Conservation (phyloP, 2,797 vertebrate species). For the Sebastes steindachneri region DNA sequence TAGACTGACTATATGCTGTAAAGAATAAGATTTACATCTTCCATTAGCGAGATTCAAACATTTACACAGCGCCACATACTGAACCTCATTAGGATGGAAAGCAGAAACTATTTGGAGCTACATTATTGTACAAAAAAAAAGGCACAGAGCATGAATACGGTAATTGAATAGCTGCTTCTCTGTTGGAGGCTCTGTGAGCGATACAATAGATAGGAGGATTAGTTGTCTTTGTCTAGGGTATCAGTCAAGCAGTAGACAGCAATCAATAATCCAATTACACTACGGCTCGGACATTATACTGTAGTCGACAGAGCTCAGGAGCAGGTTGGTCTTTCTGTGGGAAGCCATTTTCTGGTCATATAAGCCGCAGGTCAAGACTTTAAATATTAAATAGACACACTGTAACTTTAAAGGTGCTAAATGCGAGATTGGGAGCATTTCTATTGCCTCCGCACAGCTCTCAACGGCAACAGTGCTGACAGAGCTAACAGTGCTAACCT, state of each 20-base stretch:
- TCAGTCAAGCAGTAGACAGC: constrained; percentile 62
- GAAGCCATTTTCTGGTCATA: constrained; percentile 19
- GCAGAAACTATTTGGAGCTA: constrained; percentile 2
- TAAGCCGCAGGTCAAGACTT: neutral
- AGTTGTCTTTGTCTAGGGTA: constrained; percentile 34
- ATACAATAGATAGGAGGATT: constrained; percentile 27
- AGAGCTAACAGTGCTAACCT: neutral
- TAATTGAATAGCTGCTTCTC: constrained; percentile 21
- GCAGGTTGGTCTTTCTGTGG: constrained; percentile 10
- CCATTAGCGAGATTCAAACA: neutral
- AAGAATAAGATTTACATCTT: constrained; percentile 17
- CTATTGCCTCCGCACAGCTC: neutral
- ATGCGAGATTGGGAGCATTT: neutral
- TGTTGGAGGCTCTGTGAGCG: constrained; percentile 17
- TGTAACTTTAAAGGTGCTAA: neutral
- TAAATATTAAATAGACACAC: neutral
- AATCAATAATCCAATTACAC: constrained; percentile 73
- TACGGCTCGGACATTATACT: constrained; percentile 35
- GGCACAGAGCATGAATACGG: constrained; percentile 6
- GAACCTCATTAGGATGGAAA: constrained; percentile 3
- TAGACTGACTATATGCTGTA: neutral
- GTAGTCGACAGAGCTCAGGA: constrained; percentile 33
- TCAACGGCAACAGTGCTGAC: neutral
- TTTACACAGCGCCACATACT: neutral
- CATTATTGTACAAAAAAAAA: constrained; percentile 2